Conservation (phyloP, 1,140 invertebrate species). For the Vollenhovia emeryi region DNA sequence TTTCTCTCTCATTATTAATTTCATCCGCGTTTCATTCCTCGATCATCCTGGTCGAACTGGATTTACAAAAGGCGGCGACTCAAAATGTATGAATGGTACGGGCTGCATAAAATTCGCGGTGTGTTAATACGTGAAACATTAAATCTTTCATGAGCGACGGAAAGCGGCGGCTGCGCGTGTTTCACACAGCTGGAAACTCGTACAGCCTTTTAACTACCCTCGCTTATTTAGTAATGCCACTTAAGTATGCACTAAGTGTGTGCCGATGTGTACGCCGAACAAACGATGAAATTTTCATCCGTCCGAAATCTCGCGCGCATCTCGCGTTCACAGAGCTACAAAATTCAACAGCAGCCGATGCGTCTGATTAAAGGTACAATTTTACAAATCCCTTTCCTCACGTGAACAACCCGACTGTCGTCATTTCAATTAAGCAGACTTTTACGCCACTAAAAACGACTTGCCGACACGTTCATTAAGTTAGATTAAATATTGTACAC, state of each 20-base stretch:
- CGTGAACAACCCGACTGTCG: neutral
- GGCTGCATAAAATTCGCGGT: neutral
- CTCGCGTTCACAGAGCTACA: neutral
- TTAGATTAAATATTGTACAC: too few relatives aligned
- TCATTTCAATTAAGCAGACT: neutral
- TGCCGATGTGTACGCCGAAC: conserved; percentile 1
- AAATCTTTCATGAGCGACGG: conserved; percentile 22
- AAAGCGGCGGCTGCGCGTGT: neutral
- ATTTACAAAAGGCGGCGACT: neutral
- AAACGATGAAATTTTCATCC: conserved; percentile 24
- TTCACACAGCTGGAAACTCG: conserved; percentile 5
- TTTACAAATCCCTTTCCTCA: neutral
- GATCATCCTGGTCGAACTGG: neutral
- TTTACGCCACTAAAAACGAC: neutral
- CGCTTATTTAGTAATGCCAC: conserved; percentile 8
- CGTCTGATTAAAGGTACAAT: neutral
- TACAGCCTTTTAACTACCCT: conserved; percentile 14
- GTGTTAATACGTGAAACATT: conserved; percentile 6
- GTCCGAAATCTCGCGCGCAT: neutral
- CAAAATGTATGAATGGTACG: neutral
- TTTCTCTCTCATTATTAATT: neutral
- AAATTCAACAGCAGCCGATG: neutral
- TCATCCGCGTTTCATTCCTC: neutral
- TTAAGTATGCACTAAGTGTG: conserved; percentile 20
- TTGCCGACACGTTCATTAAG: neutral